Percentiles rank a stretch among this genome's conserved stretches.
These are phyloP conservation scores for Cephus pulcher DNA, from an alignment of 2,888 invertebrate genomes.

Conservation along the genomic window DNA sequence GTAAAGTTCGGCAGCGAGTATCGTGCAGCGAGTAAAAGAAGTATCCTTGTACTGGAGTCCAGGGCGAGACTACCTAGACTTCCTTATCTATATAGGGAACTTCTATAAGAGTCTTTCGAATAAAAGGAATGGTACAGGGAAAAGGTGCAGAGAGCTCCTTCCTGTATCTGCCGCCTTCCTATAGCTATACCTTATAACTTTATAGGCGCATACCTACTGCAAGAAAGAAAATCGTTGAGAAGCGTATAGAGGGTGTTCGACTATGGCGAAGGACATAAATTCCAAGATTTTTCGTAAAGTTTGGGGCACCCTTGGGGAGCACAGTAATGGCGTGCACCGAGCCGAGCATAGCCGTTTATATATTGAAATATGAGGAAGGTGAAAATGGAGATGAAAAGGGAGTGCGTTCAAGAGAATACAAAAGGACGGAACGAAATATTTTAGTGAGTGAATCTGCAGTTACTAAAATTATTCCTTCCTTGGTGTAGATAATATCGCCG, in stretches of 20 bases:
- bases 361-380: conserved; percentile 49
- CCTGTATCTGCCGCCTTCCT: too few relatives aligned
- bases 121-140: conserved; percentile 27
- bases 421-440: too few relatives aligned
- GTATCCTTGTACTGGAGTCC: too few relatives aligned
- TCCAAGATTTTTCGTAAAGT: conserved; percentile 58
- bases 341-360: conserved; percentile 54
- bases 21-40: too few relatives aligned
- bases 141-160: conserved; percentile 2
- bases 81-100: too few relatives aligned
- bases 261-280: conserved; percentile 39
- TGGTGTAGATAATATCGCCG: too few relatives aligned
- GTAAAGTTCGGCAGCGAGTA: too few relatives aligned
- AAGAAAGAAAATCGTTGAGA: conserved; percentile 17
- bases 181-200: not conserved
- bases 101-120: not conserved
- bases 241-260: conserved; percentile 18
- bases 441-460: too few relatives aligned
- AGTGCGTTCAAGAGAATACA: too few relatives aligned
- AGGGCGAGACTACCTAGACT: too few relatives aligned
- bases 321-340: conserved; percentile 57
- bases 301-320: conserved; percentile 54
- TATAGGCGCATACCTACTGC: conserved; percentile 12
- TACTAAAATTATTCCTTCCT: too few relatives aligned
- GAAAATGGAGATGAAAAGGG: too few relatives aligned